These are phyloP conservation scores for Sminthurinus aureus DNA, from an alignment of 2,888 invertebrate species.

Conservation along the genomic window DNA sequence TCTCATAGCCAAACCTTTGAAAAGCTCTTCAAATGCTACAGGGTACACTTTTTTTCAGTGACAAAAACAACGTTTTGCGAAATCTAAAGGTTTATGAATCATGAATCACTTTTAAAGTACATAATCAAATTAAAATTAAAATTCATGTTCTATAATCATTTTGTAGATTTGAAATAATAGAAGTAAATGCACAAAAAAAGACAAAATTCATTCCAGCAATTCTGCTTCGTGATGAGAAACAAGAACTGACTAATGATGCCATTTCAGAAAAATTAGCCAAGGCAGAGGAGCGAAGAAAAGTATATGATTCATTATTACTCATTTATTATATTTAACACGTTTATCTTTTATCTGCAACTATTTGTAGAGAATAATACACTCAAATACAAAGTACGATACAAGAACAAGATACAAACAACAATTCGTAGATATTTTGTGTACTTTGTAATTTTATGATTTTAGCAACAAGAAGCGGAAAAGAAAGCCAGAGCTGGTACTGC, in stretches of 20 bases:
- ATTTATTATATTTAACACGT: no score
- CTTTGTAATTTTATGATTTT: neutral
- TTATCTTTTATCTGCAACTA: no score
- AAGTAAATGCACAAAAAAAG: neutral
- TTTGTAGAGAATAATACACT: neutral
- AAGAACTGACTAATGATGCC: neutral
- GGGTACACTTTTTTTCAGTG: conserved; percentile 4
- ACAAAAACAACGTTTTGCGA: no score
- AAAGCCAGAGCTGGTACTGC: conserved; percentile 22
- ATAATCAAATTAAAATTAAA: no score
- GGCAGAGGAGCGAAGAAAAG: conserved; percentile 21
- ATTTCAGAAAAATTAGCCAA: conserved; percentile 22
- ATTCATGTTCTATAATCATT: neutral
- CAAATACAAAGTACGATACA: neutral
- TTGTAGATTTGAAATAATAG: conserved; percentile 26
- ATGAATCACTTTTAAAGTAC: no score
- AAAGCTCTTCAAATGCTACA: conserved; percentile 21
- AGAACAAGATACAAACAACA: neutral
- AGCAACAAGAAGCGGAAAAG: conserved; percentile 30
- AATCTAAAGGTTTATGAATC: neutral
- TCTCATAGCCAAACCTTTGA: conserved; percentile 13
- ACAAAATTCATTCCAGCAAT: conserved; percentile 3
- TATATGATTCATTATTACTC: neutral
- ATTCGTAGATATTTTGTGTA: neutral
- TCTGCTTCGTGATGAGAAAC: neutral